These are phyloP conservation scores for Zosterops lateralis DNA, from an alignment of 2,113 vertebrate genomes.

Conservation along the genomic window DNA sequence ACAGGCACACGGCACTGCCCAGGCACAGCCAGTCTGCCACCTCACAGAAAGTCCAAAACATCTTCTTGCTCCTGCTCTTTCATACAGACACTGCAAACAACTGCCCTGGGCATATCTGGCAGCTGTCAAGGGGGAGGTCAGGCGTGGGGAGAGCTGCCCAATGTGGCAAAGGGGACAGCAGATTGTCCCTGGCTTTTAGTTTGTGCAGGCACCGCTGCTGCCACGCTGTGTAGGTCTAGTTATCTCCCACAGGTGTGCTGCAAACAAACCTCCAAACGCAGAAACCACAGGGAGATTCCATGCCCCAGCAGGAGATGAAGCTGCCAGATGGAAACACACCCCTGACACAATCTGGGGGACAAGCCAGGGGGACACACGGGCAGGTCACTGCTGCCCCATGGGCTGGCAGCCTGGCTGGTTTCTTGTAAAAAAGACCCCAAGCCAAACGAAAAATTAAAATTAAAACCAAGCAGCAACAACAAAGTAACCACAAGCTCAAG, in stretches of 20 bases:
- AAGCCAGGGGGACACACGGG: too few relatives aligned
- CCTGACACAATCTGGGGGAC: rapidly evolving
- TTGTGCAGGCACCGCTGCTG: rapidly evolving
- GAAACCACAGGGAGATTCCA: neutral
- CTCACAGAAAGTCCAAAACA: neutral
- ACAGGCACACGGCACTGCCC: neutral
- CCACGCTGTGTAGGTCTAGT: rapidly evolving
- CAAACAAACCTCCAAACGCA: neutral
- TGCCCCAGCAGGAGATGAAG: neutral
- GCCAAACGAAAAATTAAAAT: neutral
- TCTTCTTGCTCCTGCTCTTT: neutral
- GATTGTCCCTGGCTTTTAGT: neutral
- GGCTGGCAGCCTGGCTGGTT: neutral
- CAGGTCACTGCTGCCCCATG: neutral
- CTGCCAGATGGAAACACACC: rapidly evolving
- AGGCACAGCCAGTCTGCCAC: neutral
- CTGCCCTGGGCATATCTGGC: neutral
- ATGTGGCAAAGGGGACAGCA: neutral
- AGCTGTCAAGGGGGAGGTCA: neutral
- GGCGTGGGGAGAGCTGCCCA: neutral
- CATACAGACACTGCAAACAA: neutral
- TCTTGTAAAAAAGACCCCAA: neutral
- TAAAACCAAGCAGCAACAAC: neutral
- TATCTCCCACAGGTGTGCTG: neutral
- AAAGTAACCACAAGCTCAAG: neutral